phyloP scores from a whole-genome alignment of 2,888 invertebrate species.

The Melinaea menophilus region DNA sequence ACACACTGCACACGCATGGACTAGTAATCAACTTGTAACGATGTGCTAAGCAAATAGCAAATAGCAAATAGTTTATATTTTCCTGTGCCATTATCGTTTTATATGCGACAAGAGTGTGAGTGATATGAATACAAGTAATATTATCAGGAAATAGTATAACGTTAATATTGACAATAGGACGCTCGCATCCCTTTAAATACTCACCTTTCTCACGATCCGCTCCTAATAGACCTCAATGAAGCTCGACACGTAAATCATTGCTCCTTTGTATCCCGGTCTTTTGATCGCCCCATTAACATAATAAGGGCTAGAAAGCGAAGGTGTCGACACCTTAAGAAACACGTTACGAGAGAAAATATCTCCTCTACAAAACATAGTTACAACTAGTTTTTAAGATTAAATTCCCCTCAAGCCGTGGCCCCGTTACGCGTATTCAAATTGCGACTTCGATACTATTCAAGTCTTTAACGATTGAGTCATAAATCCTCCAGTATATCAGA shows the following conservation, averaged over 20 bases:
- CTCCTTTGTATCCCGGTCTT: constrained; percentile 64
- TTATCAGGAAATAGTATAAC: constrained; percentile 1
- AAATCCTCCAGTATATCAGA: constrained; percentile 36
- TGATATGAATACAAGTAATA: background rate
- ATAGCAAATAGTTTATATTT: too few species aligned
- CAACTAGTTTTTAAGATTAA: constrained; percentile 53
- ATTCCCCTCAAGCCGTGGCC: constrained; percentile 38
- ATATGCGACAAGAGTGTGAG: too few species aligned
- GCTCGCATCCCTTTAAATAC: constrained; percentile 49
- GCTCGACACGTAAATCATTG: constrained; percentile 71
- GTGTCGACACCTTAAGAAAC: constrained; percentile 72
- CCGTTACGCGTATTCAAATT: constrained; percentile 34
- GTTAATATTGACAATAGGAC: constrained; percentile 37
- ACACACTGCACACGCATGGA: too few species aligned
- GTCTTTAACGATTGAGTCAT: constrained; percentile 40
- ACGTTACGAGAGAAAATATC: constrained; percentile 44
- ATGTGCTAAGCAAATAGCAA: too few species aligned
- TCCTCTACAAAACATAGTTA: constrained; percentile 40
- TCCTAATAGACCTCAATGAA: constrained; percentile 68
- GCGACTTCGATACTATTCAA: constrained; percentile 24
- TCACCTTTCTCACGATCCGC: constrained; percentile 70
- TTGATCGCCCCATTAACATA: constrained; percentile 65
- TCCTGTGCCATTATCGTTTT: too few species aligned
- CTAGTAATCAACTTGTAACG: too few species aligned
- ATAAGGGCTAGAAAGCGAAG: constrained; percentile 73